Evolutionary conservation across 2,888 invertebrate species (phyloP).

Genomic region (Lymantria dispar): DNA sequence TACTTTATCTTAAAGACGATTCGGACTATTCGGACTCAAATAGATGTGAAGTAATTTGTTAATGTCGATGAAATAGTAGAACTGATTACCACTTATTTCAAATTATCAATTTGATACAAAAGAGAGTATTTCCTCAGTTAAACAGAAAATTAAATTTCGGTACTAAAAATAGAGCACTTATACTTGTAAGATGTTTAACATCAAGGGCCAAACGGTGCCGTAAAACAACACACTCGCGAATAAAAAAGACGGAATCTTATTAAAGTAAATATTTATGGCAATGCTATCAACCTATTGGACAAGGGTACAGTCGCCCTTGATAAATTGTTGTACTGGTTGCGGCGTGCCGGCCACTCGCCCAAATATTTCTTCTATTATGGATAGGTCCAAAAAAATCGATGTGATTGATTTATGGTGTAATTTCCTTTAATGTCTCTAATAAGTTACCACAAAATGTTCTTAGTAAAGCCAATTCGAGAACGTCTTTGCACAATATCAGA

Average conservation of each 20-base stretch:
- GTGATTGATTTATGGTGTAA: constrained; percentile 60
- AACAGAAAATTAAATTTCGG: constrained; percentile 49
- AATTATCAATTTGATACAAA: constrained; percentile 25
- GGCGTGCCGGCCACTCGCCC: constrained; percentile 65
- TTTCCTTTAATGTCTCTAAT: too few species aligned
- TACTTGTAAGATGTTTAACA: constrained; percentile 52
- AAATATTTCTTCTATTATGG: constrained; percentile 65
- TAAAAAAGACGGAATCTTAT: constrained; percentile 80
- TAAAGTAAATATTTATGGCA: constrained; percentile 82
- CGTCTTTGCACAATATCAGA: too few species aligned
- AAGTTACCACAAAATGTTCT: too few species aligned
- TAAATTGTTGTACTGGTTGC: constrained; percentile 74
- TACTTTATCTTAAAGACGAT: neutral
- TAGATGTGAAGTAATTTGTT: constrained; percentile 5
- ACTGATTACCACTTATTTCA: constrained; percentile 29
- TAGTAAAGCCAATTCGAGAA: too few species aligned
- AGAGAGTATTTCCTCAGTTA: constrained; percentile 34
- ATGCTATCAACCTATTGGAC: constrained; percentile 79
- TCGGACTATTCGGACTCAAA: constrained; percentile 1
- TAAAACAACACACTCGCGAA: constrained; percentile 72
- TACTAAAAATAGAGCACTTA: constrained; percentile 64
- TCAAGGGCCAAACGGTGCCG: constrained; percentile 68
- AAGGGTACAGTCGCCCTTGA: constrained; percentile 75
- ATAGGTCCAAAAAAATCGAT: constrained; percentile 55
- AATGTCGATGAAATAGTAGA: constrained; percentile 7